These are phyloP conservation scores for Probaryconus sp. DNA, from an alignment of 1,140 invertebrate genomes.

Conservation along the genomic window DNA sequence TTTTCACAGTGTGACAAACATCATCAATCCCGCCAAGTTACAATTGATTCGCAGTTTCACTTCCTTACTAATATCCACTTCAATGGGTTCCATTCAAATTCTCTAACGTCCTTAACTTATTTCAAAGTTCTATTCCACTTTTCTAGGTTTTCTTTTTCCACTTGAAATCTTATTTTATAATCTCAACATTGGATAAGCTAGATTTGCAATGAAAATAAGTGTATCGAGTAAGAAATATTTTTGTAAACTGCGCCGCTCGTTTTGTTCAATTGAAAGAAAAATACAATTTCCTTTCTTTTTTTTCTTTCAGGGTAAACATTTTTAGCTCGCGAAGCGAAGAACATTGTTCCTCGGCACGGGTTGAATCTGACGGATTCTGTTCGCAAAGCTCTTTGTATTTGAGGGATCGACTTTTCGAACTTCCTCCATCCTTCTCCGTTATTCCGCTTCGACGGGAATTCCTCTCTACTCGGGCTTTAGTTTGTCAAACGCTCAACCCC, in stretches of 20 bases:
- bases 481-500: constrained; percentile 53
- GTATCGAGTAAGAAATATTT: neutral
- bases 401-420: constrained; percentile 53
- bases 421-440: constrained; percentile 44
- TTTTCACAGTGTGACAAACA: too few species aligned
- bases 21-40: too few species aligned
- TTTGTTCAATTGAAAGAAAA: constrained; percentile 9
- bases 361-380: constrained; percentile 38
- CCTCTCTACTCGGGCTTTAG: constrained; percentile 49
- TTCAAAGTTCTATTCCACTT: too few species aligned
- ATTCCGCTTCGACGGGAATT: constrained; percentile 44
- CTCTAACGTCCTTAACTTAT: too few species aligned
- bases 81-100: too few species aligned
- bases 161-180: too few species aligned
- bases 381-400: constrained; percentile 54
- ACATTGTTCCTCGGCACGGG: constrained; percentile 14
- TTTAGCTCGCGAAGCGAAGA: constrained; percentile 2
- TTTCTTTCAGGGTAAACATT: constrained; percentile 3
- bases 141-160: too few species aligned
- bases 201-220: too few species aligned
- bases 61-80: too few species aligned
- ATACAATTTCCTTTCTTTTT: neutral
- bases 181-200: too few species aligned
- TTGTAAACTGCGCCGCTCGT: neutral
- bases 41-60: too few species aligned